These are phyloP conservation scores for Canis aureus DNA, from an alignment of 2,113 vertebrate genomes.

Conservation along the genomic window DNA sequence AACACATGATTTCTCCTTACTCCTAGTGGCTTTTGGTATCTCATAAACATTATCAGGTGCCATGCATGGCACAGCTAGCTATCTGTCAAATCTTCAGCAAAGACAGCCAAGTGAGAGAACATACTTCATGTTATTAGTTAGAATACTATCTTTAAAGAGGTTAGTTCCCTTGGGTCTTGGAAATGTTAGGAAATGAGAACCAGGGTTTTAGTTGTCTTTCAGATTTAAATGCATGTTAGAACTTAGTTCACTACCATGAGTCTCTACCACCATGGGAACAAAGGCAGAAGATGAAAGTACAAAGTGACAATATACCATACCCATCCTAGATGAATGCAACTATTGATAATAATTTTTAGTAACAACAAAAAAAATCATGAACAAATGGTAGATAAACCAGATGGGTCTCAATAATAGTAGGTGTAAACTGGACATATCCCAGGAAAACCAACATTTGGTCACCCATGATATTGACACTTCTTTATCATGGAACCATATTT, in stretches of 20 bases:
- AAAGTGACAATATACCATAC: background rate
- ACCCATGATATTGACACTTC: background rate
- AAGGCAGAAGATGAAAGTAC: background rate
- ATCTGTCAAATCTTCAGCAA: background rate
- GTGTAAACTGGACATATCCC: background rate
- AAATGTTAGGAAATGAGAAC: background rate
- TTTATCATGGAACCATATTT: background rate
- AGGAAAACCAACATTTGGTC: background rate
- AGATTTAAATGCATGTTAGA: background rate
- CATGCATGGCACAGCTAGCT: background rate
- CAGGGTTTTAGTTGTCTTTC: background rate
- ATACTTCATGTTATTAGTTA: background rate
- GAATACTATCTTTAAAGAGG: background rate
- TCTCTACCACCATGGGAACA: background rate
- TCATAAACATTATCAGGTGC: background rate
- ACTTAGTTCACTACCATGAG: background rate
- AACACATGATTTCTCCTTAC: background rate
- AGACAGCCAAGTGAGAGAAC: too few relatives aligned
- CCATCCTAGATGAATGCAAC: background rate
- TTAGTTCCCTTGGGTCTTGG: background rate
- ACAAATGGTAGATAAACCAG: background rate
- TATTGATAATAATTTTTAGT: background rate
- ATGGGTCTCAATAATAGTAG: background rate
- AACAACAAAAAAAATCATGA: background rate
- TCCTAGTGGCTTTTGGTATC: background rate